phyloP scores from a whole-genome alignment of 2,797 vertebrate species.

The Cuculus canorus region DNA sequence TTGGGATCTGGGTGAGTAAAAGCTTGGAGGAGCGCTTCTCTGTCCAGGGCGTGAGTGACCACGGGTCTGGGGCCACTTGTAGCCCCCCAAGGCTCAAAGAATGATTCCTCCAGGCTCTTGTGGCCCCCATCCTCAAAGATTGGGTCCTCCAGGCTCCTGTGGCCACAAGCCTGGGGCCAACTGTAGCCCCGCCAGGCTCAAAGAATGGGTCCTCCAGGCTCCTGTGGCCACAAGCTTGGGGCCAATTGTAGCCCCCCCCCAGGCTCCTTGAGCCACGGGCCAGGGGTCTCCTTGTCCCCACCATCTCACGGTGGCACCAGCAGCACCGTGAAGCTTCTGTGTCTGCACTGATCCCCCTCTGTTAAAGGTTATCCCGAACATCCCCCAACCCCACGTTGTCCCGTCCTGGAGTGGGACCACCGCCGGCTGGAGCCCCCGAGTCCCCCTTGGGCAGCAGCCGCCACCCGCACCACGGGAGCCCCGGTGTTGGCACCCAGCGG shows the following conservation, averaged over 20 bases:
- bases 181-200: no score
- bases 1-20: not conserved
- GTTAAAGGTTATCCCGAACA: accelerated
- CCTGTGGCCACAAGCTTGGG: no score
- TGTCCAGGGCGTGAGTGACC: accelerated
- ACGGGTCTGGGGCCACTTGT: accelerated
- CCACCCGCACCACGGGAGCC: no score
- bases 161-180: no score
- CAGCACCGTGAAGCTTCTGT: accelerated
- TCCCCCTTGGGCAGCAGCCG: no score
- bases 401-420: not conserved
- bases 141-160: no score
- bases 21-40: not conserved
- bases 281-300: accelerated
- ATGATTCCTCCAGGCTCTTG: accelerated
- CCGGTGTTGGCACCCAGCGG: no score
- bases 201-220: no score
- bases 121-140: no score
- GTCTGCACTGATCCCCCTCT: accelerated
- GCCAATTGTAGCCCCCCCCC: no score
- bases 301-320: accelerated
- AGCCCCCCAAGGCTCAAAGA: accelerated
- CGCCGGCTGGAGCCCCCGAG: no score
- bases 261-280: not conserved
- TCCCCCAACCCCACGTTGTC: not conserved